Evolutionary conservation across 2,797 vertebrate species (phyloP).

Genomic region (Synaphobranchus kaupii): DNA sequence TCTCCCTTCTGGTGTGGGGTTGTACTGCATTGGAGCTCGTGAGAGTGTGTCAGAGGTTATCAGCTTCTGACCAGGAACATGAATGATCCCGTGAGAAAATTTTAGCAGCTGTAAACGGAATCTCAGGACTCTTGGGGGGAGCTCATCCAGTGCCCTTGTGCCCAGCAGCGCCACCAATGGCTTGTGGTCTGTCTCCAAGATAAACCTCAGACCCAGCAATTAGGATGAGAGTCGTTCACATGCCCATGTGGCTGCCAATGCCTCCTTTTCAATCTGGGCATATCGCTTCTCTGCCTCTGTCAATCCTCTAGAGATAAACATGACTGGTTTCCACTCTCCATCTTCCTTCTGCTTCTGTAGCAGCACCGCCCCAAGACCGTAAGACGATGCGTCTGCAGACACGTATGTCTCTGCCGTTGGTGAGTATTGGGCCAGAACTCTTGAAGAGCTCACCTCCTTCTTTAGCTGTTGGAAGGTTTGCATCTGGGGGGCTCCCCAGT

Average conservation of each 20-base stretch:
- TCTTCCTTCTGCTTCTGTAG: constrained; percentile 27
- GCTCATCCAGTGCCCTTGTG: constrained; percentile 36
- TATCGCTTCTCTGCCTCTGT: constrained; percentile 32
- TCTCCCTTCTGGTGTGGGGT: too few species aligned
- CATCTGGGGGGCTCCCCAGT: constrained; percentile 38
- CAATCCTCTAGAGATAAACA: constrained; percentile 34
- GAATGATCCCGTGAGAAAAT: constrained; percentile 17
- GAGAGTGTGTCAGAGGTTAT: too few species aligned
- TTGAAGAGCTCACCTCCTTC: constrained; percentile 32
- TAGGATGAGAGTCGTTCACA: constrained; percentile 35
- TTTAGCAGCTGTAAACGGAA: constrained; percentile 11
- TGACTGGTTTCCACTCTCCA: constrained; percentile 24
- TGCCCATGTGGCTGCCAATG: constrained; percentile 27
- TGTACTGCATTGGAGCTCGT: too few species aligned
- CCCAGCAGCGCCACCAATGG: constrained; percentile 37
- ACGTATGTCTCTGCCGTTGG: constrained; percentile 1
- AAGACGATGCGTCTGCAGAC: constrained; percentile 7
- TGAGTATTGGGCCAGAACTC: constrained; percentile 33
- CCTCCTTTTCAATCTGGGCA: constrained; percentile 26
- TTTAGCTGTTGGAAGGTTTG: constrained; percentile 40
- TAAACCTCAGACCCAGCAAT: constrained; percentile 32
- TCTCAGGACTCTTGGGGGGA: constrained; percentile 29
- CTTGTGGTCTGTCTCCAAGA: constrained; percentile 41
- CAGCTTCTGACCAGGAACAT: constrained; percentile 14
- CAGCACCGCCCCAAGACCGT: constrained; percentile 28